Evolutionary conservation across 2,888 invertebrate genomes (phyloP), one percentile per base, ranked within the genome.

Genomic region (Erebia aethiops): DNA sequence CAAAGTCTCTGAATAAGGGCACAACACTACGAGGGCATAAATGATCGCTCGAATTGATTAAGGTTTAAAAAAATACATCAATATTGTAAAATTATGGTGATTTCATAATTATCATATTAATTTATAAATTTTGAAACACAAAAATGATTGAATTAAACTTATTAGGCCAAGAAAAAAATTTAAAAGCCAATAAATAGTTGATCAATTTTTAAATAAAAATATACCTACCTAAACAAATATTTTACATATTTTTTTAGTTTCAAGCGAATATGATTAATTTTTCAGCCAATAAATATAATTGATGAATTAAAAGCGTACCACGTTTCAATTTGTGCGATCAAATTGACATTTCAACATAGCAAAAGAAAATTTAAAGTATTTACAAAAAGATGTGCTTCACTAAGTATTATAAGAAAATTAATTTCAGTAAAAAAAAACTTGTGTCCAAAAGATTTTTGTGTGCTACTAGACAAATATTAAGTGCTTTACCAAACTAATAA

Each of bases 311-410:
- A 69, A 71, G 69, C 73, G 61, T 43, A 43, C 56, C 65, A 35
- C 63, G 60, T 41, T 80, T 84, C 85, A 84, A 82, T 84, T 84
- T 75, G 76, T 80, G 81, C 83, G 81, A 81, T 78, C 77, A 65
- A 69, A 46, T 51, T 18, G 9, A 46, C 35, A 16, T 21, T 11
- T 16, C 10, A 63, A 14, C 49, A 41, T 61, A 60, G 67, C 67
- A 1, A 60, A 67, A 14, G 46, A 60, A 51, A 67, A 14, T 54
- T 10, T 13, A n/a, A 60, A 11, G 16, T 52, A 65, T 54, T 65
- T 54, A 54, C 64, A 65, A 54, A 54, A 54, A 52, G 13, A 41
- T 14, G 54, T 54, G 41, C 52, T 21, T 21, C 11, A 51, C 10
- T 16, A 41, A 5, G 16, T 41, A 58, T 18, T 10, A 16, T 16